These are phyloP conservation scores for Drosophila nigricruria DNA, from an alignment of 2,888 invertebrate species.

Conservation along the genomic window DNA sequence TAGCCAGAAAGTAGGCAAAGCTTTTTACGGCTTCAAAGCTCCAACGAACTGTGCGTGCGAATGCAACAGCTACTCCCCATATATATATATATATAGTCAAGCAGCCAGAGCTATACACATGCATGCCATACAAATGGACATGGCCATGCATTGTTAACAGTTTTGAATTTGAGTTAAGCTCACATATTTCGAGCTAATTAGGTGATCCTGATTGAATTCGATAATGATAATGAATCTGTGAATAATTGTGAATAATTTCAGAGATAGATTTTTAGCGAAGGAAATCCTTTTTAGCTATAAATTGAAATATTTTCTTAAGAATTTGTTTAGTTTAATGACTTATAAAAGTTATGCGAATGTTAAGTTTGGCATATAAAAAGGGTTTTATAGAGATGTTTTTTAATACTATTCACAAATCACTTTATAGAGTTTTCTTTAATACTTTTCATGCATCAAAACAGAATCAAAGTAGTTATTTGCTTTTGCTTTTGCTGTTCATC, in stretches of 20 bases:
- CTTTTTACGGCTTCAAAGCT: slow-evolving; percentile 43
- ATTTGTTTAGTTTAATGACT: background rate
- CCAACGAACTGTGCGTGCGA: slow-evolving; percentile 28
- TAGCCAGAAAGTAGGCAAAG: slow-evolving; percentile 14
- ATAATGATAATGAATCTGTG: no score
- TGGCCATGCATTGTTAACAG: slow-evolving; percentile 1
- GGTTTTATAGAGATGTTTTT: background rate
- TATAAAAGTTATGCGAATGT: background rate
- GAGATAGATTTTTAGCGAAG: background rate
- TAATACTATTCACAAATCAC: background rate
- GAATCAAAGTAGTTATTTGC: background rate
- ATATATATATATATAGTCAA: background rate
- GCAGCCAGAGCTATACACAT: slow-evolving; percentile 9
- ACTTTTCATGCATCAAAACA: background rate
- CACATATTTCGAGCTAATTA: background rate
- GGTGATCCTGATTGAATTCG: no score
- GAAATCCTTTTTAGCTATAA: background rate
- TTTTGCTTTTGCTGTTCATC: background rate
- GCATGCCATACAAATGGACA: background rate
- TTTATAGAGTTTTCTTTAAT: background rate
- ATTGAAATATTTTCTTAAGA: background rate
- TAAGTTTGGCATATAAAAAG: background rate
- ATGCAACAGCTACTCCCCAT: slow-evolving; percentile 63
- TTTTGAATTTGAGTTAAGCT: background rate
- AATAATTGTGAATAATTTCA: background rate